Evolutionary conservation across 2,888 invertebrate genomes (phyloP).

Genomic region (Apamea sordens): DNA sequence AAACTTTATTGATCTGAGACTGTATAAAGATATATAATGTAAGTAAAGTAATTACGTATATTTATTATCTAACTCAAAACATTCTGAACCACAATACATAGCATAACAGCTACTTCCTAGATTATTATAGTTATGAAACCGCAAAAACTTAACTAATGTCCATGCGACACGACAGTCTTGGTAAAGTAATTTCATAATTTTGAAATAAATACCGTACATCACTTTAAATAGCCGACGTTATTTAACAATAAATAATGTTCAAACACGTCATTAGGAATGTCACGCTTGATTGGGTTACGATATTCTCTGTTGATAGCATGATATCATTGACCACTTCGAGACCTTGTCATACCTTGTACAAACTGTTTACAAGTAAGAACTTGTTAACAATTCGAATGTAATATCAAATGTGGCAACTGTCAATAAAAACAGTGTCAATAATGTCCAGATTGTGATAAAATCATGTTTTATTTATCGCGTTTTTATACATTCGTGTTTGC

Average conservation of each 20-base stretch:
- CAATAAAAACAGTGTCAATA: slow-evolving; percentile 22
- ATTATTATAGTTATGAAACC: slow-evolving; percentile 49
- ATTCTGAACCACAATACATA: slow-evolving; percentile 28
- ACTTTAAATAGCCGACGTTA: slow-evolving; percentile 35
- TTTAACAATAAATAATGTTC: slow-evolving; percentile 43
- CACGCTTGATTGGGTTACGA: slow-evolving; percentile 76
- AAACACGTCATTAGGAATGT: slow-evolving; percentile 56
- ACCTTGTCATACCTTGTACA: slow-evolving; percentile 80
- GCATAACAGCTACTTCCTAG: slow-evolving; percentile 55
- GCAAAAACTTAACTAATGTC: slow-evolving; percentile 46
- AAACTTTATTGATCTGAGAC: slow-evolving; percentile 17
- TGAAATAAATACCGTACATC: slow-evolving; percentile 32
- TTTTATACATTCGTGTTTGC: slow-evolving; percentile 20
- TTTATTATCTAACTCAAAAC: slow-evolving; percentile 27
- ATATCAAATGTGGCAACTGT: slow-evolving; percentile 38
- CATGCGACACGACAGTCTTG: slow-evolving; percentile 46
- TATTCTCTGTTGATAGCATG: slow-evolving; percentile 68
- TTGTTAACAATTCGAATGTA: slow-evolving; percentile 51
- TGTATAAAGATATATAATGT: background rate
- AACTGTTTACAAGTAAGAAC: slow-evolving; percentile 60
- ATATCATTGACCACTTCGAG: slow-evolving; percentile 76
- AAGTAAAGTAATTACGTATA: slow-evolving; percentile 9
- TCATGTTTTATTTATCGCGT: slow-evolving; percentile 13
- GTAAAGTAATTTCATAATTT: slow-evolving; percentile 40
- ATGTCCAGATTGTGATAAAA: slow-evolving; percentile 22